Evolutionary conservation across 2,888 invertebrate species (phyloP).

Genomic region (Antitype chi): DNA sequence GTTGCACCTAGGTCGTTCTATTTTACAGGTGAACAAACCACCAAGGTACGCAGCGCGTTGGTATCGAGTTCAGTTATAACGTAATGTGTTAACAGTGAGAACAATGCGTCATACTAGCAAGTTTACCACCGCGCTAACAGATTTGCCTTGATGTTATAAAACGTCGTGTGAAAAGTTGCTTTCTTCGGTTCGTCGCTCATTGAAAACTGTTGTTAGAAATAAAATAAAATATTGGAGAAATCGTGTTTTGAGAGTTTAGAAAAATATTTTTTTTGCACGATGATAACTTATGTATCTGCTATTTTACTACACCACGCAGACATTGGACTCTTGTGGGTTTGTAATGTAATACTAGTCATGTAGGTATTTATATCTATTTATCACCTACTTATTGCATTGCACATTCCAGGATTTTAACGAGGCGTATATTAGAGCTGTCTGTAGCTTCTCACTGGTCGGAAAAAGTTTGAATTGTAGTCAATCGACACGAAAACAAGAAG

Average conservation of each 20-base stretch:
- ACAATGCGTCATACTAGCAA: conserved; percentile 47
- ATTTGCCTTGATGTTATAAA: conserved; percentile 40
- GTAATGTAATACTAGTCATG: conserved; percentile 7
- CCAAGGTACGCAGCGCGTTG: conserved; percentile 12
- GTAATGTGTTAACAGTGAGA: conserved; percentile 40
- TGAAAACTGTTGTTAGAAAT: conserved; percentile 9
- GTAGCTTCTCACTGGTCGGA: background rate
- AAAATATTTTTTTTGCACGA: background rate
- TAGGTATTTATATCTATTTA: background rate
- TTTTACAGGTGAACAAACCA: conserved; percentile 17
- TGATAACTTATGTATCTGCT: background rate
- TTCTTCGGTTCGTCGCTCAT: conserved; percentile 22
- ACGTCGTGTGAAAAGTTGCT: conserved; percentile 15
- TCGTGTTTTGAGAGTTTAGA: background rate
- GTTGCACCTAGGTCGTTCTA: background rate
- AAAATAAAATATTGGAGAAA: conserved; percentile 6
- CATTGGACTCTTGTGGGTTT: conserved; percentile 33
- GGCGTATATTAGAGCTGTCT: background rate
- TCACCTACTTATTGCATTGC: background rate
- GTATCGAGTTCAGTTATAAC: conserved; percentile 43
- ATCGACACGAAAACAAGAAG: background rate
- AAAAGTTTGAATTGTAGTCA: background rate
- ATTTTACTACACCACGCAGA: conserved; percentile 1
- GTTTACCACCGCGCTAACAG: conserved; percentile 21
- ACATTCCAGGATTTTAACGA: background rate